Evolutionary conservation across 2,797 vertebrate species (phyloP).

Genomic region (Syndactyla subalaris): DNA sequence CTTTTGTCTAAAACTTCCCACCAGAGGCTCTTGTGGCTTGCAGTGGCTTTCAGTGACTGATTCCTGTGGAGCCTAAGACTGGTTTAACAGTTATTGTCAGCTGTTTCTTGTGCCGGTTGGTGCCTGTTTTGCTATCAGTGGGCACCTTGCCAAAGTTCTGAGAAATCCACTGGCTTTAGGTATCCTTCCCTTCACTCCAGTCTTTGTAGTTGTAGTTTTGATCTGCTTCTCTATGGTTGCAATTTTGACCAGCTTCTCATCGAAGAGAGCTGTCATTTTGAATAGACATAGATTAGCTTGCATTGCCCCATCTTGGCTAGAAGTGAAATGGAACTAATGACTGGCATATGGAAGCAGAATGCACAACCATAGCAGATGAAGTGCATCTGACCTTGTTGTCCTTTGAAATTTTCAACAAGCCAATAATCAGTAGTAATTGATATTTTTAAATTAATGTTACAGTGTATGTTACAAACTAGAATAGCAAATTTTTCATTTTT

Average conservation of each 20-base stretch:
- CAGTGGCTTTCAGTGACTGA: constrained; percentile 36
- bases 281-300: constrained; percentile 46
- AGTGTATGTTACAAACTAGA: not conserved
- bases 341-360: constrained; percentile 15
- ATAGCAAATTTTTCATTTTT: not conserved
- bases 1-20: constrained; percentile 72
- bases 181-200: not conserved
- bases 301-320: constrained; percentile 1
- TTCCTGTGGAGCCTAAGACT: constrained; percentile 58
- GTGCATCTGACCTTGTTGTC: not conserved
- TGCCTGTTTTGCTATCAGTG: not conserved
- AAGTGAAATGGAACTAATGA: constrained; percentile 56
- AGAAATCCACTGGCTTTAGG: constrained; percentile 27
- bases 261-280: constrained; percentile 26
- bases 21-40: constrained; percentile 46
- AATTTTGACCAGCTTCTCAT: constrained; percentile 23
- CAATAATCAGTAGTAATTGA: not conserved
- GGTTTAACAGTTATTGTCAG: constrained; percentile 53
- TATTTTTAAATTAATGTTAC: not conserved
- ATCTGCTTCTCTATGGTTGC: not conserved
- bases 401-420: constrained; percentile 33
- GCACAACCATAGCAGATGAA: not conserved
- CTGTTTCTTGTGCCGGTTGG: constrained; percentile 36
- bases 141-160: not conserved
- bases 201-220: not conserved